Evolutionary conservation across 2,113 vertebrate genomes (phyloP).

Genomic region (Haplochromis burtoni): DNA sequence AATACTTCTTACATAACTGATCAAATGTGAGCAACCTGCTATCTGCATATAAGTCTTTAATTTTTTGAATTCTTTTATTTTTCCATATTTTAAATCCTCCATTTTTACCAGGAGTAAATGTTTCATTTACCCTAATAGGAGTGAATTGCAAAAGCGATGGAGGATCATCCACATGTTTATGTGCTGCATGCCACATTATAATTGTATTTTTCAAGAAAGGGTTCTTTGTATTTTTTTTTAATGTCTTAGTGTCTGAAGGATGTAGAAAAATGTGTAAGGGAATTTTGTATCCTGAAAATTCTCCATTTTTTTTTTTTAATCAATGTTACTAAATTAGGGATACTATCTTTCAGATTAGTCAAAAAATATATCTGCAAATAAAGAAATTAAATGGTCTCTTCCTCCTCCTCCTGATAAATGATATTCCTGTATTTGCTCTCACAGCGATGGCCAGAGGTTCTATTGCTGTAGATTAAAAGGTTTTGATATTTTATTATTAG

Average conservation of each 20-base stretch:
- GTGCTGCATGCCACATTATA: background rate
- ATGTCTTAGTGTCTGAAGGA: background rate
- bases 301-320: rapidly evolving
- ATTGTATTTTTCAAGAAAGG: background rate
- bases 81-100: background rate
- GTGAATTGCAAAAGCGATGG: background rate
- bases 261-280: background rate
- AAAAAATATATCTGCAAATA: background rate
- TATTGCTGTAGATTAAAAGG: background rate
- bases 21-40: background rate
- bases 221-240: background rate
- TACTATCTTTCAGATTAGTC: background rate
- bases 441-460: background rate
- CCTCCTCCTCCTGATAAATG: rapidly evolving
- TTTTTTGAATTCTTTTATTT: background rate
- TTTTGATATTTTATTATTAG: background rate
- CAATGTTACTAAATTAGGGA: background rate
- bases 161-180: background rate
- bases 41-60: background rate
- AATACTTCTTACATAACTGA: background rate
- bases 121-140: background rate
- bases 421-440: background rate
- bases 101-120: background rate
- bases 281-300: background rate
- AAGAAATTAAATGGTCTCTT: background rate